Conservation (phyloP, 2,888 invertebrate genomes). For the Hypsopygia costalis region DNA sequence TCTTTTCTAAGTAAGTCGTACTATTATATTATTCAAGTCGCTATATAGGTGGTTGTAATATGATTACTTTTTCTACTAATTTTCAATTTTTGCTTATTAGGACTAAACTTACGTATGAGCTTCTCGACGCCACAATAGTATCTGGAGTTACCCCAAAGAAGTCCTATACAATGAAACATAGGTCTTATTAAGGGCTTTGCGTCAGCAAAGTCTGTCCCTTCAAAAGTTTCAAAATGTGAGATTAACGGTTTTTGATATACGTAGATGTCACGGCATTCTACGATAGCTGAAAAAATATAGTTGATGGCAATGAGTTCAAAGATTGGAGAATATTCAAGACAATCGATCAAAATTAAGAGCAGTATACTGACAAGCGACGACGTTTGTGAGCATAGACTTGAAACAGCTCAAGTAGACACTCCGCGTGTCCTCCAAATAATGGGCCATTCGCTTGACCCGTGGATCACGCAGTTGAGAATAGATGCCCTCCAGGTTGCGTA, state of each 20-base stretch:
- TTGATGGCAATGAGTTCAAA: too few relatives aligned
- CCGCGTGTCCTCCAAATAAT: constrained; percentile 86
- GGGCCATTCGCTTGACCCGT: constrained; percentile 90
- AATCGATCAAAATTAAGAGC: too few relatives aligned
- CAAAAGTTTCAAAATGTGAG: constrained; percentile 85
- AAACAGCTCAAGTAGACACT: constrained; percentile 91
- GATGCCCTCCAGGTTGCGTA: constrained; percentile 91
- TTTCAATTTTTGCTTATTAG: too few relatives aligned
- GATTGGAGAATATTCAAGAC: too few relatives aligned
- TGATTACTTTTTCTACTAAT: too few relatives aligned
- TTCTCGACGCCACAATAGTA: constrained; percentile 85
- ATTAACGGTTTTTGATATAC: constrained; percentile 88
- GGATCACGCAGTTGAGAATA: constrained; percentile 92
- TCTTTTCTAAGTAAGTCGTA: too few relatives aligned
- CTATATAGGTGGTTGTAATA: too few relatives aligned
- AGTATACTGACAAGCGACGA: constrained; percentile 83
- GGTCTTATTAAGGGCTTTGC: constrained; percentile 80
- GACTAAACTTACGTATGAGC: constrained; percentile 60
- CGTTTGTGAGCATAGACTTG: constrained; percentile 87
- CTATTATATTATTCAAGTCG: too few relatives aligned
- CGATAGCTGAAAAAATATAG: constrained; percentile 78
- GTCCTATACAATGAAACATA: constrained; percentile 88
- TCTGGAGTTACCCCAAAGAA: constrained; percentile 92
- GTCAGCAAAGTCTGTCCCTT: constrained; percentile 85
- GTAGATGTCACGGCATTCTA: constrained; percentile 92